These are phyloP conservation scores for Leuciscus waleckii DNA, from an alignment of 2,797 vertebrate genomes.

Conservation along the genomic window DNA sequence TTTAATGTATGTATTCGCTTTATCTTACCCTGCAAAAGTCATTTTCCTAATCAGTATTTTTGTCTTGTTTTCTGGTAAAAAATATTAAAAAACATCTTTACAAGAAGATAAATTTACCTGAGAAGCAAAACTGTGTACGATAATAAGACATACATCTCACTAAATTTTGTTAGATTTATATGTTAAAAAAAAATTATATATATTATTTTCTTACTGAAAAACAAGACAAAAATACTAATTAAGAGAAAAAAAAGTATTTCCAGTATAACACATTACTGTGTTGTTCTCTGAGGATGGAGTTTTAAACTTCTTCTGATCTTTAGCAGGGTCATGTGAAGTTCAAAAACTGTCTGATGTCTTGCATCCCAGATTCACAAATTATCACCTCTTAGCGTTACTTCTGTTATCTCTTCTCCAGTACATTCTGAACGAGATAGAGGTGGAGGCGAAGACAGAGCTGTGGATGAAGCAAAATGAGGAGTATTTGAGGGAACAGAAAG, in stretches of 20 bases:
- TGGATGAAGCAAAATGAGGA: slow-evolving; percentile 97
- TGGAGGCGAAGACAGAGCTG: slow-evolving; percentile 91
- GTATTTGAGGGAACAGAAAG: slow-evolving; percentile 93
- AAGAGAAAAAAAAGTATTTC: background rate
- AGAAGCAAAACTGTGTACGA: background rate
- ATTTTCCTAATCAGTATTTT: background rate
- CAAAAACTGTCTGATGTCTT: slow-evolving; percentile 13
- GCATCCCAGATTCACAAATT: slow-evolving; percentile 19
- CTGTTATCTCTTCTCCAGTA: slow-evolving; percentile 80
- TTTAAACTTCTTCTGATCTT: slow-evolving; percentile 23
- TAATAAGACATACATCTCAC: background rate
- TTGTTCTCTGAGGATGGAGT: background rate
- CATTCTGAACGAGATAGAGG: slow-evolving; percentile 91
- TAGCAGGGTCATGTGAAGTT: slow-evolving; percentile 45
- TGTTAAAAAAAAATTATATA: too few relatives aligned
- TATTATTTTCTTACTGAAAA: background rate
- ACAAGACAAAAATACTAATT: background rate
- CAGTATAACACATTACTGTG: background rate
- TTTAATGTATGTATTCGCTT: background rate
- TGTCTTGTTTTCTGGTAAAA: background rate
- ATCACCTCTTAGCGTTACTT: slow-evolving; percentile 11
- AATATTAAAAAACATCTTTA: background rate
- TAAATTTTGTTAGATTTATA: background rate
- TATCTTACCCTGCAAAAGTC: background rate
- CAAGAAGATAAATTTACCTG: background rate